Percentiles rank a stretch among this genome's conserved stretches.
Evolutionary conservation across 1,140 invertebrate species (phyloP).

Genomic region (Dermatophagoides farinae): DNA sequence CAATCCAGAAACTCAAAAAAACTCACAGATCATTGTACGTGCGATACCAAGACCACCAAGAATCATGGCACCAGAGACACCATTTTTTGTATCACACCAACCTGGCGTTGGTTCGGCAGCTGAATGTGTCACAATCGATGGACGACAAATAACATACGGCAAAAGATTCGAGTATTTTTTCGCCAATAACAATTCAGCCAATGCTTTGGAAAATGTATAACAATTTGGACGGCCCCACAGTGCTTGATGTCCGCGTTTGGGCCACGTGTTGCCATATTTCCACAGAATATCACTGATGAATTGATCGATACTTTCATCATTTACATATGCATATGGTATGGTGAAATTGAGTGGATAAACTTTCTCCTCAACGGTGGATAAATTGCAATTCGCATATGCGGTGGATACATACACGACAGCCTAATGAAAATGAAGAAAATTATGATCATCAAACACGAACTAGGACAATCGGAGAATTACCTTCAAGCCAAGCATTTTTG

Average conservation of each 20-base stretch:
- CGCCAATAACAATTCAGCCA: slow-evolving; percentile 55
- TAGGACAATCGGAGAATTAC: not conserved
- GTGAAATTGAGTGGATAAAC: slow-evolving; percentile 38
- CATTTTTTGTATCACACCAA: slow-evolving; percentile 90
- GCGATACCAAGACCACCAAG: slow-evolving; percentile 70
- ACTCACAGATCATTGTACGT: slow-evolving; percentile 46
- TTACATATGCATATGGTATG: slow-evolving; percentile 13
- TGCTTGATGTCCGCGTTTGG: not conserved
- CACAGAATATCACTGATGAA: slow-evolving; percentile 23
- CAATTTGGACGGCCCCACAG: slow-evolving; percentile 48
- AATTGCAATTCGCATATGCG: slow-evolving; percentile 32
- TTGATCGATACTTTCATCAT: slow-evolving; percentile 9
- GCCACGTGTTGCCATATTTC: not conserved
- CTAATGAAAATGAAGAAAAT: not conserved
- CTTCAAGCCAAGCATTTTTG: slow-evolving; percentile 16
- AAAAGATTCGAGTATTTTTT: slow-evolving; percentile 62
- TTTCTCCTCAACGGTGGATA: slow-evolving; percentile 30
- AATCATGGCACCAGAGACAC: slow-evolving; percentile 81
- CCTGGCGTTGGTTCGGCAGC: slow-evolving; percentile 70
- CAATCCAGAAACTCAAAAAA: too few relatives aligned
- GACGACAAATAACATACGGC: slow-evolving; percentile 58
- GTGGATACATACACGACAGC: slow-evolving; percentile 21
- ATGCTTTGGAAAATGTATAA: slow-evolving; percentile 61
- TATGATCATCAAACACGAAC: not conserved
- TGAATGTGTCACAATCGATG: slow-evolving; percentile 74